phyloP scores from a whole-genome alignment of 1,140 invertebrate genomes.

The Drosophila prosaltans region DNA sequence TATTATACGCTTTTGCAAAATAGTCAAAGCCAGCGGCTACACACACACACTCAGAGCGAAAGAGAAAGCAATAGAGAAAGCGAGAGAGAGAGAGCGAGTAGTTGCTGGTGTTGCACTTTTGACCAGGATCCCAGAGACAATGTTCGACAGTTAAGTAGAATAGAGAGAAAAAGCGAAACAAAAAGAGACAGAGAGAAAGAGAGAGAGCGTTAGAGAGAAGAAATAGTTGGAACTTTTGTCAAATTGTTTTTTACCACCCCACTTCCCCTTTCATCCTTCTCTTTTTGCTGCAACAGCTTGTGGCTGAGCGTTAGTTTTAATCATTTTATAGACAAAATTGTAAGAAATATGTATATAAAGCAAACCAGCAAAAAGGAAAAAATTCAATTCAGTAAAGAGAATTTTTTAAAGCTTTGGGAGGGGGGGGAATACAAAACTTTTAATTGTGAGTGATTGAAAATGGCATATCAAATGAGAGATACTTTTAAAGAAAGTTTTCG shows the following conservation, averaged over 20 bases:
- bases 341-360: slow-evolving; percentile 7
- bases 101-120: slow-evolving; percentile 56
- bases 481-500: not conserved
- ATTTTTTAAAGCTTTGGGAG: not conserved
- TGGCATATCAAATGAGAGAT: not conserved
- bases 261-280: not conserved
- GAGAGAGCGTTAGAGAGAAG: not conserved
- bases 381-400: not conserved
- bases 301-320: slow-evolving; percentile 63
- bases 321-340: slow-evolving; percentile 42
- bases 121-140: slow-evolving; percentile 50
- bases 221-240: slow-evolving; percentile 57
- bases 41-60: not conserved
- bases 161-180: not conserved
- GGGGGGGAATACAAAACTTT: not conserved
- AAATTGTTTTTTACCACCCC: slow-evolving; percentile 58
- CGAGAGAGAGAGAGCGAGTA: slow-evolving; percentile 20
- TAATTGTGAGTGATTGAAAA: slow-evolving; percentile 7
- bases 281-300: slow-evolving; percentile 64
- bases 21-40: slow-evolving; percentile 61
- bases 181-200: no score
- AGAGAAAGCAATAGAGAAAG: no score
- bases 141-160: slow-evolving; percentile 55
- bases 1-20: slow-evolving; percentile 78
- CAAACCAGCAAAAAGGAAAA: not conserved